These are phyloP conservation scores for Brachionus angularis DNA, from an alignment of 1,140 invertebrate species.

Conservation along the genomic window DNA sequence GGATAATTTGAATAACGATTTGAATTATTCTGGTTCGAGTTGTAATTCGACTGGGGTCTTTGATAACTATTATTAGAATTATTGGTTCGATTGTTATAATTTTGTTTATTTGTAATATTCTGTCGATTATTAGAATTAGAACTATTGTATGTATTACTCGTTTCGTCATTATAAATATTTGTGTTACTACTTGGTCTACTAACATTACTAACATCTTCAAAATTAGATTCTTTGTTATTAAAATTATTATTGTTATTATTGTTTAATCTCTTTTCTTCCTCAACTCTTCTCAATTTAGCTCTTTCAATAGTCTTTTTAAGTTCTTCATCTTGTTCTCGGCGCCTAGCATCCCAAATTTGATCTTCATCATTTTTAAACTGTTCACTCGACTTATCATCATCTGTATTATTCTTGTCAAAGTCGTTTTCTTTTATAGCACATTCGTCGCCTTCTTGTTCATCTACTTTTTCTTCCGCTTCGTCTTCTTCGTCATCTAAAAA, in stretches of 20 bases:
- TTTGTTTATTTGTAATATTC: too few relatives aligned
- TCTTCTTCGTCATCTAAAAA: neutral
- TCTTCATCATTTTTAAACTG: neutral
- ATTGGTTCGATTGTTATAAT: too few relatives aligned
- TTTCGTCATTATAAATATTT: too few relatives aligned
- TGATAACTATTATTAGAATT: too few relatives aligned
- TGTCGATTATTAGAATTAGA: too few relatives aligned
- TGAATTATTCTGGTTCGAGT: too few relatives aligned
- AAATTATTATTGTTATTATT: neutral
- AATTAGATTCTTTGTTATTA: neutral
- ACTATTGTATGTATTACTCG: too few relatives aligned
- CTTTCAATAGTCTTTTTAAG: slow-evolving; percentile 2
- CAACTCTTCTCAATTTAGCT: neutral
- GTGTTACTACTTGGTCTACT: neutral
- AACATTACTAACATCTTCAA: neutral
- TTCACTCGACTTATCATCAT: neutral
- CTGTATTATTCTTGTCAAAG: neutral
- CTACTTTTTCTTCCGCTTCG: too few relatives aligned
- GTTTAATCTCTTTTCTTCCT: neutral
- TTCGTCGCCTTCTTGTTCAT: too few relatives aligned
- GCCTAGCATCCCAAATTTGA: neutral
- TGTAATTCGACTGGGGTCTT: too few relatives aligned
- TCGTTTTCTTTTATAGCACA: too few relatives aligned
- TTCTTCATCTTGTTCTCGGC: slow-evolving; percentile 6
- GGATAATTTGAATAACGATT: too few relatives aligned